These are phyloP conservation scores for Spermophilus dauricus DNA, from an alignment of 2,113 vertebrate species.

Conservation along the genomic window DNA sequence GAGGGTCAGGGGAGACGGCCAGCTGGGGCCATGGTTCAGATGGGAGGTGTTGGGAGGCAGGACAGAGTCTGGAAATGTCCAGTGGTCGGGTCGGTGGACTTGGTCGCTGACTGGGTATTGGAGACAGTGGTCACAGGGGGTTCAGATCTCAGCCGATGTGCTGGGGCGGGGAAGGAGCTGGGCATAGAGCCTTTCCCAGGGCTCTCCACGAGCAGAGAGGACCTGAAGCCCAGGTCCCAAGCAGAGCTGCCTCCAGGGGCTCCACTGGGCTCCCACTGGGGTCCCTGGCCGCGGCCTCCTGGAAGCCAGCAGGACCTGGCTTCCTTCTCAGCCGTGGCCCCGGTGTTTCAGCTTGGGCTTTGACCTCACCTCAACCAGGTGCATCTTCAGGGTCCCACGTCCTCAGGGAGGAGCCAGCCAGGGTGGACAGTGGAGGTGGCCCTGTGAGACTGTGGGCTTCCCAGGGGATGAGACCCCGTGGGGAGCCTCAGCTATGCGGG, in stretches of 20 bases:
- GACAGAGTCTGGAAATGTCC: not conserved
- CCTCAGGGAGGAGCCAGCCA: not conserved
- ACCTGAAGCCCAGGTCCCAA: too few species aligned
- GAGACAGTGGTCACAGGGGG: not conserved
- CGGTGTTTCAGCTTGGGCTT: too few species aligned
- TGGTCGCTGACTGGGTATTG: not conserved
- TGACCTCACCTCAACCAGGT: fast-evolving
- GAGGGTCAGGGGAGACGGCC: not conserved
- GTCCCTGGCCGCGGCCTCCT: fast-evolving
- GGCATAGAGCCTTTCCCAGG: too few species aligned
- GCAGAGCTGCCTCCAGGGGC: too few species aligned
- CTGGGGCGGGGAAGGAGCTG: fast-evolving
- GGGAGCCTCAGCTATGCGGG: too few species aligned
- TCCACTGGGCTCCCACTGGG: too few species aligned
- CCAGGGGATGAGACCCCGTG: not conserved
- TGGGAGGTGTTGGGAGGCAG: too few species aligned
- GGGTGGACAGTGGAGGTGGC: too few species aligned
- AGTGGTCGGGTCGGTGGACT: not conserved
- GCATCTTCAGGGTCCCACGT: not conserved
- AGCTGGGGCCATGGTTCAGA: not conserved
- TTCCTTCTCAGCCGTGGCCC: not conserved
- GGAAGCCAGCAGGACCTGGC: not conserved
- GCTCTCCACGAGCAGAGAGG: too few species aligned
- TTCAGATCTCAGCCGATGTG: not conserved
- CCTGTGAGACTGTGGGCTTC: not conserved